phyloP scores from a whole-genome alignment of 2,113 vertebrate genomes.

The Bothrops jararaca region DNA sequence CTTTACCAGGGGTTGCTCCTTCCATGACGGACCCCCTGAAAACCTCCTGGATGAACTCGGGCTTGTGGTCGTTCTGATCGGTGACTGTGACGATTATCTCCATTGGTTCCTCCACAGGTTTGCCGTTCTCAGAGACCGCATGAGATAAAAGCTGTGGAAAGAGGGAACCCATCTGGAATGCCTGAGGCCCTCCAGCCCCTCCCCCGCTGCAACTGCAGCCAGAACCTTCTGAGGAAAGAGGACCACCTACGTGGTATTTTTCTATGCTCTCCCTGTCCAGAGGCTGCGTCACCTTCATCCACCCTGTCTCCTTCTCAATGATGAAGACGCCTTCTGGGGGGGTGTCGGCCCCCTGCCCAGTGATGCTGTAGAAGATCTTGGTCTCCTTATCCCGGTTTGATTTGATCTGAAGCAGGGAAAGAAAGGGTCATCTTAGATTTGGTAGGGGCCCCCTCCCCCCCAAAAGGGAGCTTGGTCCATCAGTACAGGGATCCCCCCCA shows the following conservation, averaged over 20 bases:
- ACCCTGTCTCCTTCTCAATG: slow-evolving; percentile 73
- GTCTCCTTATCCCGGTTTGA: slow-evolving; percentile 73
- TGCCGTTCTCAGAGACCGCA: slow-evolving; percentile 69
- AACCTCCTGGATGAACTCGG: slow-evolving; percentile 67
- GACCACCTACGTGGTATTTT: slow-evolving; percentile 65
- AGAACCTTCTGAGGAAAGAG: too few relatives aligned
- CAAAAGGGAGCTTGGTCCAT: neutral
- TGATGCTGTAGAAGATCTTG: slow-evolving; percentile 77
- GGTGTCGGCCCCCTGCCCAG: slow-evolving; percentile 71
- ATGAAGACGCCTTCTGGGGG: slow-evolving; percentile 71
- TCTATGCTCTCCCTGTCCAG: slow-evolving; percentile 70
- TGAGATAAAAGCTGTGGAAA: slow-evolving; percentile 69
- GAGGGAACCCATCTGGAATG: neutral
- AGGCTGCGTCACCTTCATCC: slow-evolving; percentile 67
- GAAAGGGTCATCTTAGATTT: rapidly evolving
- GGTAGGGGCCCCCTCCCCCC: neutral
- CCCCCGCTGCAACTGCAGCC: neutral
- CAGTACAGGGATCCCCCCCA: neutral
- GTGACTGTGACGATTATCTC: slow-evolving; percentile 72
- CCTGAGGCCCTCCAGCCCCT: rapidly evolving
- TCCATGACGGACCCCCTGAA: slow-evolving; percentile 71
- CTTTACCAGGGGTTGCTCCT: slow-evolving; percentile 71
- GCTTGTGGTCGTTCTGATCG: slow-evolving; percentile 77
- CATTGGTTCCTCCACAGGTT: slow-evolving; percentile 75
- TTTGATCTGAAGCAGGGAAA: slow-evolving; percentile 67